These are phyloP conservation scores for Epistrophe eligans DNA, from an alignment of 2,888 invertebrate genomes.

Conservation along the genomic window DNA sequence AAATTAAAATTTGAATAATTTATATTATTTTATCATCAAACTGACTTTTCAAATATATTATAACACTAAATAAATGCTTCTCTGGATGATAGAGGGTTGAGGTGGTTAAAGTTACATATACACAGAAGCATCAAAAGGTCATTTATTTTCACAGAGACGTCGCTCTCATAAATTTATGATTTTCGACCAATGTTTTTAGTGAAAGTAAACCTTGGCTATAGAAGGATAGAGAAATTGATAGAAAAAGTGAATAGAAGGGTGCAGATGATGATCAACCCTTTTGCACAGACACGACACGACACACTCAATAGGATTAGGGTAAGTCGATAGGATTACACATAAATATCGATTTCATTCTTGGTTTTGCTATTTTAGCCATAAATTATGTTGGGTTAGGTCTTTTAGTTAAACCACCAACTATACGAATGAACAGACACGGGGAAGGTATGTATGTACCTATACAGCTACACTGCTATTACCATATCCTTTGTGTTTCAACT, in stretches of 20 bases:
- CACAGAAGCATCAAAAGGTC: slow-evolving; percentile 25
- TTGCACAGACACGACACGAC: not conserved
- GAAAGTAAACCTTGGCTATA: not conserved
- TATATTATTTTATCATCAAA: slow-evolving; percentile 15
- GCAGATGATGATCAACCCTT: slow-evolving; percentile 33
- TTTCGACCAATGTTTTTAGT: slow-evolving; percentile 34
- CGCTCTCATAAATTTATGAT: slow-evolving; percentile 66
- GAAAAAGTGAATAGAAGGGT: not conserved
- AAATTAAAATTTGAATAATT: slow-evolving; percentile 62
- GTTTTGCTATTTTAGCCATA: slow-evolving; percentile 52
- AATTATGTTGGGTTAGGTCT: slow-evolving; percentile 49
- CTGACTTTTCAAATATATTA: not conserved
- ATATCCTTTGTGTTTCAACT: slow-evolving; percentile 14
- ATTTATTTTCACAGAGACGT: slow-evolving; percentile 33
- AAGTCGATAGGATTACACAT: slow-evolving; percentile 60
- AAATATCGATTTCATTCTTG: slow-evolving; percentile 60
- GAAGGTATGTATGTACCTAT: too few relatives aligned
- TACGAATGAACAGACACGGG: not conserved
- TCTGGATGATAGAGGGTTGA: not conserved
- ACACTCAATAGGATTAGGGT: slow-evolving; percentile 49
- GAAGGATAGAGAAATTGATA: too few relatives aligned
- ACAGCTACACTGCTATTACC: too few relatives aligned
- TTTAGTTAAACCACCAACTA: not conserved
- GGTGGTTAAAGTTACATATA: not conserved
- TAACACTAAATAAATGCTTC: too few relatives aligned